Base-by-base conservation (phyloP, 2,113 vertebrate genomes). In the Podiceps cristatus region DNA sequence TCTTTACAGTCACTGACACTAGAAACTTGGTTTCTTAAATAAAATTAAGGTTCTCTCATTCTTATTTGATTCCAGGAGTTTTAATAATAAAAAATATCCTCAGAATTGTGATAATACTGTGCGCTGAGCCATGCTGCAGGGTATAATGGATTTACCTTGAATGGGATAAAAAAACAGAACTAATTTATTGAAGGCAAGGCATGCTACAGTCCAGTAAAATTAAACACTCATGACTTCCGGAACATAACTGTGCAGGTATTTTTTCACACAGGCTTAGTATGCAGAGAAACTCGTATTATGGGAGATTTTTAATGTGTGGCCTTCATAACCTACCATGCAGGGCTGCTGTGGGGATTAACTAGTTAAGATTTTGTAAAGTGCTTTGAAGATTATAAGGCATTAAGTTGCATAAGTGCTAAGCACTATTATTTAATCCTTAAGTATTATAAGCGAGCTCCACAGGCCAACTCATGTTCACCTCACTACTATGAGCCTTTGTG, bases 371-470 rank as follows among this genome's bases (percentile, higher is more conserved):
- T 76, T 79, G 74, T 83, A 91, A 96, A 96, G 94, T 82, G 69
- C 86, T 97, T 93, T 95, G 59, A 96, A 92, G 95, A 96, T 96
- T 96, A 93, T 72, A 80, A 68, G 77, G 85, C 83, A 85, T 96
- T 96, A 92, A 83, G 89, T 96, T 96, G 93, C 74, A 24, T 95
- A 97, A 95, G 79, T 87, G 82, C 88, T 98, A 97, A 96, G 93
- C 68, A 88, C 74, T 76, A 88, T 94, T 94, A 95, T 94, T 96
- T 93, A 95, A 94, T 93, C 74, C 81, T 92, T 91, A 89, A 92
- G 86, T 72, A 89, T 93, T 50, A 60, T 45, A 80, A 55, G 23
- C 15, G 87, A 77, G 95, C 69, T 89, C 88, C 82, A 80, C 60
- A 88, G 76, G 68, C 79, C 82, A 96, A 56, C 22, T 52, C 29